These are phyloP conservation scores for Apostichopus californicus DNA, from an alignment of 35 echinoderm and acorn worm genomes.

Conservation along the genomic window DNA sequence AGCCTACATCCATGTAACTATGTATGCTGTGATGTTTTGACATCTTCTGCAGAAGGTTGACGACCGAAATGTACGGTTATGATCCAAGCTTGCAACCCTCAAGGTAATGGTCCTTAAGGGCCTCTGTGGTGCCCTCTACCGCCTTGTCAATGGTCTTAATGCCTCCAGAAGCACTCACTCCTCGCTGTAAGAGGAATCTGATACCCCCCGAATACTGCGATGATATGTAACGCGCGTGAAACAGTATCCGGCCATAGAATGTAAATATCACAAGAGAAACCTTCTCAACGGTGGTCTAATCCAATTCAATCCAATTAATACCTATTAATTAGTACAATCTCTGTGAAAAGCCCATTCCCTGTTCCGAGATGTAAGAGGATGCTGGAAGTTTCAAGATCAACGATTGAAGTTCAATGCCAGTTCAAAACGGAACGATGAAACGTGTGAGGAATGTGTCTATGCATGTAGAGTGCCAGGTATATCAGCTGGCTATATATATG, in stretches of 20 bases:
- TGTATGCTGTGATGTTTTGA: background rate
- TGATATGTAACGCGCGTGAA: background rate
- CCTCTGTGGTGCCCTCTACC: background rate
- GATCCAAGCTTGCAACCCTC: background rate
- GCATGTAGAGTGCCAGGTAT: too few species aligned
- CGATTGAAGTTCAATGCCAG: too few species aligned
- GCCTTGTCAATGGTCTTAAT: slow-evolving; percentile 2
- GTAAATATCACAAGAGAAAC: background rate
- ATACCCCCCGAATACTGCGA: background rate
- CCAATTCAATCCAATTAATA: slow-evolving; percentile 4
- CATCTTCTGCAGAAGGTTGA: background rate
- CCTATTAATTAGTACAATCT: background rate
- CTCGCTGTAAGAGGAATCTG: background rate
- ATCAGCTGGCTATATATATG: too few species aligned
- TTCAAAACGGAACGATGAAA: too few species aligned
- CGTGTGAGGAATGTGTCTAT: too few species aligned
- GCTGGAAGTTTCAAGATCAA: too few species aligned
- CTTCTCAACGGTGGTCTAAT: background rate
- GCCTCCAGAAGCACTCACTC: slow-evolving; percentile 9
- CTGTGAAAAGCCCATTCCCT: background rate
- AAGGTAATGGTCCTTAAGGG: background rate
- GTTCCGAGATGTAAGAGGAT: too few species aligned
- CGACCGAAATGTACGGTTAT: background rate
- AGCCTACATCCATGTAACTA: background rate
- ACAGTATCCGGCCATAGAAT: background rate